phyloP scores from a whole-genome alignment of 2,888 invertebrate species.

The Entomobrya multifasciata region DNA sequence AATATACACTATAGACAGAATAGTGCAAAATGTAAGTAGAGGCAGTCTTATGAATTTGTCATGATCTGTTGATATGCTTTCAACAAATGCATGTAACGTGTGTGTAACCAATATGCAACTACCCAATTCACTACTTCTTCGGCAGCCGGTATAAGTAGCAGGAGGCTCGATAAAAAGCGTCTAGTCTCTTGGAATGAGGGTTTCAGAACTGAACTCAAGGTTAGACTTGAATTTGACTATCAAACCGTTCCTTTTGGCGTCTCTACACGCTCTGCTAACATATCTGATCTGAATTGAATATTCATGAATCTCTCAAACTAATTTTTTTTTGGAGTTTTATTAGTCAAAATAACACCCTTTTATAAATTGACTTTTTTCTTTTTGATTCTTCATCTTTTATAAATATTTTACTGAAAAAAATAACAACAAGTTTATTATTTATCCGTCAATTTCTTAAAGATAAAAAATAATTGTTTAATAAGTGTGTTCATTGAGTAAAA shows the following conservation, averaged over 20 bases:
- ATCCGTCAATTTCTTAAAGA: too few species aligned
- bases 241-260: constrained; percentile 54
- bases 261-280: neutral
- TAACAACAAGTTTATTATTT: too few species aligned
- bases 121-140: constrained; percentile 3
- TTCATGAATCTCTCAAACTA: neutral
- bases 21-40: too few species aligned
- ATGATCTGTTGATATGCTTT: neutral
- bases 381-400: too few species aligned
- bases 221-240: constrained; percentile 37
- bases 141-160: constrained; percentile 59
- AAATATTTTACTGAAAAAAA: too few species aligned
- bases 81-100: neutral
- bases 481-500: too few species aligned
- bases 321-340: too few species aligned
- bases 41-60: too few species aligned
- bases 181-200: constrained; percentile 55
- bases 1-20: neutral
- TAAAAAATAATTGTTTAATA: too few species aligned
- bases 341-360: too few species aligned
- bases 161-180: constrained; percentile 3
- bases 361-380: too few species aligned
- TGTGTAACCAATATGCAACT: neutral
- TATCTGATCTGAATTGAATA: neutral
- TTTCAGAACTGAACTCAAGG: constrained; percentile 51